These are phyloP conservation scores for Nudaria mundana DNA, from an alignment of 2,888 invertebrate genomes.

Conservation along the genomic window DNA sequence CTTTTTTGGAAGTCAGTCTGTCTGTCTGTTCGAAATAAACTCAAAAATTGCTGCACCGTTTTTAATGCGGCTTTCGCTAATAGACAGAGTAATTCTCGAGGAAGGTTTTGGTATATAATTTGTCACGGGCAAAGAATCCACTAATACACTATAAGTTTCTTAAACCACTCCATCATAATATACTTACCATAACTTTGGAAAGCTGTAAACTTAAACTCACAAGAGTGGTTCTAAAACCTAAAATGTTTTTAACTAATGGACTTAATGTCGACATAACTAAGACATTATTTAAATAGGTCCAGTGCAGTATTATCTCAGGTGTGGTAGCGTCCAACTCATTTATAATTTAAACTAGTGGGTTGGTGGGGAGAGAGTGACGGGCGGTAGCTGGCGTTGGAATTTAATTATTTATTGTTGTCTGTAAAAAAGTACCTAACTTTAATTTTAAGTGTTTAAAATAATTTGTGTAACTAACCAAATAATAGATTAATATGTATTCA, in stretches of 20 bases:
- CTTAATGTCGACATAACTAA: constrained; percentile 43
- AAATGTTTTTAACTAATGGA: neutral
- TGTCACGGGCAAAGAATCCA: too few relatives aligned
- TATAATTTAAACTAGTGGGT: constrained; percentile 57
- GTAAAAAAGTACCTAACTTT: neutral
- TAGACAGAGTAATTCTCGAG: too few relatives aligned
- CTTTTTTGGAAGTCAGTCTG: too few relatives aligned
- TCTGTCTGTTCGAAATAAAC: too few relatives aligned
- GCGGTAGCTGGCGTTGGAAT: neutral
- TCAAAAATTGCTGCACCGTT: too few relatives aligned
- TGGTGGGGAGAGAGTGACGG: constrained; percentile 1
- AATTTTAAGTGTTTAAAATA: neutral
- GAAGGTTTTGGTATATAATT: too few relatives aligned
- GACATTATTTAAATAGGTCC: constrained; percentile 44
- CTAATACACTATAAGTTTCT: too few relatives aligned
- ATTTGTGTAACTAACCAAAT: too few relatives aligned
- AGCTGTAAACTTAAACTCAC: neutral
- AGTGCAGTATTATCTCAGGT: constrained; percentile 45
- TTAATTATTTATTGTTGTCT: neutral
- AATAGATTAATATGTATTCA: too few relatives aligned
- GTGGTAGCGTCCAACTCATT: constrained; percentile 54
- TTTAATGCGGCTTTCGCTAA: too few relatives aligned
- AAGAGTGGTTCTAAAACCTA: neutral
- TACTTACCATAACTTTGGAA: too few relatives aligned
- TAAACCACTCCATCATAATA: too few relatives aligned